Conservation (phyloP, 2,888 invertebrate species). For the Isoperla grammatica region DNA sequence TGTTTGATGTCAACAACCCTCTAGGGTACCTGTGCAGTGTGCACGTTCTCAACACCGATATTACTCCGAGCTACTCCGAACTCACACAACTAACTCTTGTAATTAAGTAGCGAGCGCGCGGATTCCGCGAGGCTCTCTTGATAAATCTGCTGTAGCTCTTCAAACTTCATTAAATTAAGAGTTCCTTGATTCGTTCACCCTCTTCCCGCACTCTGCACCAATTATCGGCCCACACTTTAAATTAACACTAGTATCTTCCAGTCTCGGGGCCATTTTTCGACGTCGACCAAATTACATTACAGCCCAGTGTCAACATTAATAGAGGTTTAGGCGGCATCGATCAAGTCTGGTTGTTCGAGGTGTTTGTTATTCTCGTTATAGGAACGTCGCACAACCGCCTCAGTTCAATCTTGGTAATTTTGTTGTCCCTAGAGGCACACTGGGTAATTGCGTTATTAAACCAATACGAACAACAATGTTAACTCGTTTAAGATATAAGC, state of each 20-base stretch:
- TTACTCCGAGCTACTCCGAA: too few relatives aligned
- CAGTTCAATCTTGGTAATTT: too few relatives aligned
- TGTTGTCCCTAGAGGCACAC: not conserved
- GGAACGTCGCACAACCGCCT: too few relatives aligned
- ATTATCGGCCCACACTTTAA: constrained; percentile 19
- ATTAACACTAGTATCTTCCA: constrained; percentile 16
- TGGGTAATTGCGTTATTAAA: constrained; percentile 11
- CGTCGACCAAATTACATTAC: constrained; percentile 16
- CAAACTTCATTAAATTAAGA: constrained; percentile 25
- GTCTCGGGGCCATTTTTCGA: constrained; percentile 13
- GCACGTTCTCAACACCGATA: too few relatives aligned
- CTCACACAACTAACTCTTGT: not conserved
- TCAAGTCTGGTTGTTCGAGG: too few relatives aligned
- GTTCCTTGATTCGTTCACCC: constrained; percentile 2
- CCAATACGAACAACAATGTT: not conserved
- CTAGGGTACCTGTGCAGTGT: too few relatives aligned
- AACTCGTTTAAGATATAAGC: too few relatives aligned
- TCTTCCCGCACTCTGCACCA: constrained; percentile 6
- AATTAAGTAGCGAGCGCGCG: constrained; percentile 14
- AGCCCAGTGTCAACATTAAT: constrained; percentile 5
- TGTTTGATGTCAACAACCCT: too few relatives aligned
- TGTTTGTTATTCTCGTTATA: too few relatives aligned
- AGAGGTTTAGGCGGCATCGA: not conserved
- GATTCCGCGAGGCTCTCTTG: not conserved
- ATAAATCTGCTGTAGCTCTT: constrained; percentile 19